A percentile compares a stretch with the other conserved stretches of the same genome.
These are phyloP conservation scores for Xiphophorus couchianus DNA, from an alignment of 2,113 vertebrate species.

Conservation along the genomic window DNA sequence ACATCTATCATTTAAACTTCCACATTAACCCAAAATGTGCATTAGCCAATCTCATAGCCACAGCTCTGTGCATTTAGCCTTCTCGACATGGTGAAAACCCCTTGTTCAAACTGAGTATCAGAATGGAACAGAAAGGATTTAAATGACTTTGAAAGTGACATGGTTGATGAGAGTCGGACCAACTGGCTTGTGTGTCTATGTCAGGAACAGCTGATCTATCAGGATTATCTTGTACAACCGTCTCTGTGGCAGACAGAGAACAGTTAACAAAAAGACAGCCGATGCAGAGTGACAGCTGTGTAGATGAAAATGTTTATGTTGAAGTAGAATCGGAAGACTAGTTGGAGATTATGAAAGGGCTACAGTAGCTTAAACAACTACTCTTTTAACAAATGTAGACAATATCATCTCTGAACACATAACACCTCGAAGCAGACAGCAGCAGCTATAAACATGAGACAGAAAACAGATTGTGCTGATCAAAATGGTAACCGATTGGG, in stretches of 20 bases:
- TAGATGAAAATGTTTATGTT: neutral
- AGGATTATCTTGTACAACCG: neutral
- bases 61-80: neutral
- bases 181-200: neutral
- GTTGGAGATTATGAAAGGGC: neutral
- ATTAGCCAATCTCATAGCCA: no score
- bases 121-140: neutral
- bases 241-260: neutral
- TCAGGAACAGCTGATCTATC: neutral
- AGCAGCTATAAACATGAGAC: neutral
- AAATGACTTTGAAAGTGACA: neutral
- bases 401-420: neutral
- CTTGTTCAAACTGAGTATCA: neutral
- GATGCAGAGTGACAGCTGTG: neutral
- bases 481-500: neutral
- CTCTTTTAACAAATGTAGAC: neutral
- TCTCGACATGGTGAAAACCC: neutral
- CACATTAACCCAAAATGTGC: neutral
- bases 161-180: neutral
- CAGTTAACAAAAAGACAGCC: no score
- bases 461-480: neutral
- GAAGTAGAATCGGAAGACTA: neutral
- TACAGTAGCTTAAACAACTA: no score
- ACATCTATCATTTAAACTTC: neutral
- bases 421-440: no score